Evolutionary conservation across 1,140 invertebrate genomes (phyloP).

Genomic region (Panulirus ornatus): DNA sequence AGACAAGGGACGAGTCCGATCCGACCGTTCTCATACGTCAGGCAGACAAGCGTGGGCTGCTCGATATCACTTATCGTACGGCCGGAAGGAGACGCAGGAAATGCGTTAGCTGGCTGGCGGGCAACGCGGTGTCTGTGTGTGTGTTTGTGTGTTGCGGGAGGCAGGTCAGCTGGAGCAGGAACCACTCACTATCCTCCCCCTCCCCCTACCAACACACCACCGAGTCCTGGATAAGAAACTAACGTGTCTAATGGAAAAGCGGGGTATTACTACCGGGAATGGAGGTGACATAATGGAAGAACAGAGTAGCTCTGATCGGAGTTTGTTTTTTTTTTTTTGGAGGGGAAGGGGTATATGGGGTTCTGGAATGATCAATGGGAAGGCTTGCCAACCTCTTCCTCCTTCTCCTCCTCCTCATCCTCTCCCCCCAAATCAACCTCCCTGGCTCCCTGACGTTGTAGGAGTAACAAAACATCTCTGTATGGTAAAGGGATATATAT

Average conservation of each 20-base stretch:
- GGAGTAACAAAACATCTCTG: no score
- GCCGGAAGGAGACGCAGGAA: conserved; percentile 32
- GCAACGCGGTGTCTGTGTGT: no score
- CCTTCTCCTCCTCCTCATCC: neutral
- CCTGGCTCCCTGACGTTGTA: neutral
- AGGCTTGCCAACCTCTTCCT: neutral
- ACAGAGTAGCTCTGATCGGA: conserved; percentile 18
- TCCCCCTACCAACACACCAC: neutral
- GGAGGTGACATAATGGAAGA: neutral
- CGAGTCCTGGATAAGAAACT: neutral
- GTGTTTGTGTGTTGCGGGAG: no score
- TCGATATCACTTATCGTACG: neutral
- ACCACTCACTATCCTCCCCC: neutral
- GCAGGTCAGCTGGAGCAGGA: neutral
- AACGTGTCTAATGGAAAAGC: conserved; percentile 39
- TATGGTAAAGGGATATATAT: no score
- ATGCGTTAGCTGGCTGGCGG: neutral
- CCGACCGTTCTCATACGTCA: no score
- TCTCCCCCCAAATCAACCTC: neutral
- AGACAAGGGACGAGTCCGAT: no score
- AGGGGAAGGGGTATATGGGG: neutral
- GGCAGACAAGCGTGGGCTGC: no score
- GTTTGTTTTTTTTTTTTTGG: no score
- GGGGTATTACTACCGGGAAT: neutral
- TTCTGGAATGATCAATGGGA: neutral